Evolutionary conservation across 2,797 vertebrate species (phyloP), one percentile per base, ranked within the genome.

Genomic region (Epinephelus awoara): DNA sequence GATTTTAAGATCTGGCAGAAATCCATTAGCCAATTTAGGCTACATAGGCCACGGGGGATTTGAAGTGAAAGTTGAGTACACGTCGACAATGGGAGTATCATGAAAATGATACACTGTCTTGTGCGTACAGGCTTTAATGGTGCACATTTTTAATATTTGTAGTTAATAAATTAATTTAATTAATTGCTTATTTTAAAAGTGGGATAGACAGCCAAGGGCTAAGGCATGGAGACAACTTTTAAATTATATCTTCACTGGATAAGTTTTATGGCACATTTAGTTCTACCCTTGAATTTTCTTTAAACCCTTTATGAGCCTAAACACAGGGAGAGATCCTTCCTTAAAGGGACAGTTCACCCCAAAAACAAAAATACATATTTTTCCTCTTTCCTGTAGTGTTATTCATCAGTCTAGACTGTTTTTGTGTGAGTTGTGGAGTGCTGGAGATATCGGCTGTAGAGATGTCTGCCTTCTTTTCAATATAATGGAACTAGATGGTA

Each of bases 1-100:
- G 81, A 82, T 82, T 92, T 91, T 89, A 88, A 85, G 80, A 88
- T 91, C 81, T 88, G 85, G 88, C 84, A 67, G 69, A 75, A 79
- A 52, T 81, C 75, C 78, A 84, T 84, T 72, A 76, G 62, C 58
- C 74, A 82, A 77, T 85, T 88, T 75, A 62, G 67, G 69, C 73
- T 55, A 40, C 57, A 80, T 56, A n/a, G 69, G 77, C 82, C 72
- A 64, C 73, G 6, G 67, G 85, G 83, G 78, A 73, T 79, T 78
- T 75, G 38, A 79, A 77, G 69, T 44, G 64, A 81, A 80, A 83
- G 77, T 52, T 66, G n/a, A 85, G 63, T 47, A 51, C 18, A 65
- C 10, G n/a, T 38, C 6, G 9, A 46, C 69, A 63, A n/a, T 71
- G 11, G 50, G 13, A 56, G 50, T 40, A 51, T 49, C 29, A 68